Base-by-base conservation (phyloP, 1,140 invertebrate genomes). In the Pseudomyrmex pallidus region DNA sequence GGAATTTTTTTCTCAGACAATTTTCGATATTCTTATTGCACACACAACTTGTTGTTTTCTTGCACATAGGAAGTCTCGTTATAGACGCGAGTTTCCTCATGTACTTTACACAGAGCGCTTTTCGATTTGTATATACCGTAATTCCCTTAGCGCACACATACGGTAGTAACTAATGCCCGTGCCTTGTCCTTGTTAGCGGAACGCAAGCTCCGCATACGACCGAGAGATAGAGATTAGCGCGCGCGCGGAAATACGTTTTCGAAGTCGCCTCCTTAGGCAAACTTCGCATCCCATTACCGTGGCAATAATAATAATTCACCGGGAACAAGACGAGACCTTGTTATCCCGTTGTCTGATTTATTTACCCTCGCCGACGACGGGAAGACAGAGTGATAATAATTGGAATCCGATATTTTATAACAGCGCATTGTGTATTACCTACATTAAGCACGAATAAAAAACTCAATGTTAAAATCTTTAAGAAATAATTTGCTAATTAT, bases 291-390 rank as follows among this genome's bases (percentile, higher is more conserved):
- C 20, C 76, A 78, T 80, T 80, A 61, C 15, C 64, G 13, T 48
- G 54, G 52, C 66, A 80, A 70, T 80, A 80, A 80, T 80, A 80
- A 70, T 70, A 80, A 80, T 80, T 70, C 76, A 59, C 13, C 13
- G 22, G 20, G 35, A 56, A 78, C 15, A 13, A 13, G 48, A 68
- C 35, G 74, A 64, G 25, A 56, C 13, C 15, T 50, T 20, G 64
- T 68, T 78, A 78, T 78, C 54, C 59, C 3, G 20, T 48, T 50
- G 48, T 17, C 54, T 46, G 76, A 80, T 59, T 80, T 59, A 70
- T 56, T 66, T 56, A n/a, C 48, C 48, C 48, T n/a, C 17, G 1
- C 17, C 50, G 5, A 56, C 10, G 9, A 35, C 74, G 9, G n/a
- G 22, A 54, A 56, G 8, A 25, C 17, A 7, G 13, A 57, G 4